Evolutionary conservation across 2,888 invertebrate species (phyloP).

Genomic region (Conus canariensis): DNA sequence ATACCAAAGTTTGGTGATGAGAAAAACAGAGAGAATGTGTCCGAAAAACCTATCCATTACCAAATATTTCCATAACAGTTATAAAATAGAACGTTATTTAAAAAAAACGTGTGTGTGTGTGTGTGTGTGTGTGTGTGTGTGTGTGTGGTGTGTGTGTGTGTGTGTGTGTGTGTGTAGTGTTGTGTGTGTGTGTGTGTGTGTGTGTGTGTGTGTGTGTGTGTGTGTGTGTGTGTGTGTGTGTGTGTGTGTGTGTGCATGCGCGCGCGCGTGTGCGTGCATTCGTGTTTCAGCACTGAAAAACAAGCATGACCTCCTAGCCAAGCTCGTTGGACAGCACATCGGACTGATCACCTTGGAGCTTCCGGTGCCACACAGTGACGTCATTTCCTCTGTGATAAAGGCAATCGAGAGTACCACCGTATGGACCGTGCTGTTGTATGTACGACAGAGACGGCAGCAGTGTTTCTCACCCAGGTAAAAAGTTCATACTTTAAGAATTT

Average conservation of each 20-base stretch:
- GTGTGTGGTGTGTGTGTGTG: too few relatives aligned
- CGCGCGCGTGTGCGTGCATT: not conserved
- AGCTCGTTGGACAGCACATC: not conserved
- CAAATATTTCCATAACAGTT: too few relatives aligned
- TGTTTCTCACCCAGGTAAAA: not conserved
- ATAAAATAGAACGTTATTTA: too few relatives aligned
- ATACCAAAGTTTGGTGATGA: too few relatives aligned
- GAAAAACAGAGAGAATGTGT: too few relatives aligned
- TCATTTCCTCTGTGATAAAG: not conserved
- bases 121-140: too few relatives aligned
- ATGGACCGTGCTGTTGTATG: not conserved
- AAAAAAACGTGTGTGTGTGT: too few relatives aligned
- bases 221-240: not conserved
- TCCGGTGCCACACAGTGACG: not conserved
- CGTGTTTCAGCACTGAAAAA: not conserved
- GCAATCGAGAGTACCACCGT: not conserved
- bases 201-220: not conserved
- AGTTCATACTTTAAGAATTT: not conserved
- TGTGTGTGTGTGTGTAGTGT: not conserved
- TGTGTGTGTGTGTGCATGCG: slow-evolving; percentile 8
- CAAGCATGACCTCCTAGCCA: not conserved
- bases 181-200: slow-evolving; percentile 19
- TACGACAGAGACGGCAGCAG: not conserved
- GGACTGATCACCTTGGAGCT: not conserved
- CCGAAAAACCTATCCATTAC: too few relatives aligned